Conservation (phyloP, 2,797 vertebrate species). For the Agapornis canus region DNA sequence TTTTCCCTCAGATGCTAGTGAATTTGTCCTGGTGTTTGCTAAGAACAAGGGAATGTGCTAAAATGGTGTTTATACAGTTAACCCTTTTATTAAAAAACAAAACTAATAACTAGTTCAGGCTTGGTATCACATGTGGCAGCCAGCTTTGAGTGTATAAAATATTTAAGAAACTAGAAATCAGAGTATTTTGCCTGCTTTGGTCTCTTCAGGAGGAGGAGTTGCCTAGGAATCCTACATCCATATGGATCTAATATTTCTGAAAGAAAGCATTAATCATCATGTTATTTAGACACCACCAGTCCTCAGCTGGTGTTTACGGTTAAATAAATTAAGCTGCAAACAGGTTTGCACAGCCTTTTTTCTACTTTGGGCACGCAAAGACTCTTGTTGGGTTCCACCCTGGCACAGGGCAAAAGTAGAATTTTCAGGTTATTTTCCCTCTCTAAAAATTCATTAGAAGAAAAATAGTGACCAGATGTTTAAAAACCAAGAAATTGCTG, state of each 20-base stretch:
- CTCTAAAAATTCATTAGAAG: neutral
- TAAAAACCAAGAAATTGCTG: neutral
- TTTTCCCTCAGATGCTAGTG: neutral
- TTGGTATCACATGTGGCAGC: neutral
- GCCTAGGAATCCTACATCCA: neutral
- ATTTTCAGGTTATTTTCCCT: neutral
- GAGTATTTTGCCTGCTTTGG: neutral
- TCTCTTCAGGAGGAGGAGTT: neutral
- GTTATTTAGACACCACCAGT: neutral
- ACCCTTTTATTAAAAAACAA: neutral
- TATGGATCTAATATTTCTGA: neutral
- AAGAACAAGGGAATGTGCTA: neutral
- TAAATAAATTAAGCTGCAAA: neutral
- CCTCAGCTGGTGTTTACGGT: neutral
- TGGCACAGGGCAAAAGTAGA: neutral
- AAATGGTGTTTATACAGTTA: neutral
- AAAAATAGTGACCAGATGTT: neutral
- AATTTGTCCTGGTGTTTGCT: neutral
- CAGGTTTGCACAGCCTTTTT: neutral
- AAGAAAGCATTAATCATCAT: neutral
- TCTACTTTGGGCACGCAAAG: neutral
- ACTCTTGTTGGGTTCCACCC: neutral
- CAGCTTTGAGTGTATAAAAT: neutral
- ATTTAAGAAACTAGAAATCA: neutral
- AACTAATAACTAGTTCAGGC: neutral